Evolutionary conservation across 2,888 invertebrate genomes (phyloP).

Genomic region (Trichogramma dendrolimi): DNA sequence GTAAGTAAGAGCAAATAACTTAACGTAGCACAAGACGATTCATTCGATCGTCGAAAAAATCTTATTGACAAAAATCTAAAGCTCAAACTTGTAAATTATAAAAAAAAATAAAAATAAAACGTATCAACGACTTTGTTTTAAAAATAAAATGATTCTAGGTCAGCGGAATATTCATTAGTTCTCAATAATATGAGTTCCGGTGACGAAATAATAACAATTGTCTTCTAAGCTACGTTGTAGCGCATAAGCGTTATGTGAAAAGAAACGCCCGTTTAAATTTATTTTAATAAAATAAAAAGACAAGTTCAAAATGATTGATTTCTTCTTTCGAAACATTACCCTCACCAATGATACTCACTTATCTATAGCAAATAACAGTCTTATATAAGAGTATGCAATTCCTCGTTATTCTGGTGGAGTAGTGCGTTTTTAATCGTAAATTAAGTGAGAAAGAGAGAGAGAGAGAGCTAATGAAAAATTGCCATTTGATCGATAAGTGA

Average conservation of each 20-base stretch:
- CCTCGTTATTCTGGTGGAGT: slow-evolving; percentile 2
- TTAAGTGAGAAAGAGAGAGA: slow-evolving; percentile 6
- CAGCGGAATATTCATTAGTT: slow-evolving; percentile 15
- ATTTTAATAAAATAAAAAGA: slow-evolving; percentile 20
- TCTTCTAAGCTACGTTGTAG: slow-evolving; percentile 15
- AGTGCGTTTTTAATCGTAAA: slow-evolving; percentile 5
- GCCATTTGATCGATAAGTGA: slow-evolving; percentile 26
- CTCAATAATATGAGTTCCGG: slow-evolving; percentile 21
- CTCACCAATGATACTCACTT: slow-evolving; percentile 27
- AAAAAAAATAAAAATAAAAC: slow-evolving; percentile 3
- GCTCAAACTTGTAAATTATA: slow-evolving; percentile 7
- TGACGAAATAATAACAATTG: slow-evolving; percentile 6
- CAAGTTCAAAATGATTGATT: slow-evolving; percentile 11
- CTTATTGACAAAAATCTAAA: slow-evolving; percentile 2
- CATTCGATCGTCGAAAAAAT: not conserved
- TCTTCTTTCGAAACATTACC: slow-evolving; percentile 9
- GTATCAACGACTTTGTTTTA: slow-evolving; percentile 5
- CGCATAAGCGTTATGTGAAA: slow-evolving; percentile 12
- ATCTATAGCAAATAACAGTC: slow-evolving; percentile 21
- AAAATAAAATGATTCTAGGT: not conserved
- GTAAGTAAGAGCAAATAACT: slow-evolving; percentile 7
- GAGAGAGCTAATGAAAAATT: slow-evolving; percentile 12
- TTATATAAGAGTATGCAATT: slow-evolving; percentile 13
- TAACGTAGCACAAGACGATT: slow-evolving; percentile 13
- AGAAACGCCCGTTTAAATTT: not conserved